Conservation (phyloP, 2,113 vertebrate species). For the Nyctereutes procyonoides region DNA sequence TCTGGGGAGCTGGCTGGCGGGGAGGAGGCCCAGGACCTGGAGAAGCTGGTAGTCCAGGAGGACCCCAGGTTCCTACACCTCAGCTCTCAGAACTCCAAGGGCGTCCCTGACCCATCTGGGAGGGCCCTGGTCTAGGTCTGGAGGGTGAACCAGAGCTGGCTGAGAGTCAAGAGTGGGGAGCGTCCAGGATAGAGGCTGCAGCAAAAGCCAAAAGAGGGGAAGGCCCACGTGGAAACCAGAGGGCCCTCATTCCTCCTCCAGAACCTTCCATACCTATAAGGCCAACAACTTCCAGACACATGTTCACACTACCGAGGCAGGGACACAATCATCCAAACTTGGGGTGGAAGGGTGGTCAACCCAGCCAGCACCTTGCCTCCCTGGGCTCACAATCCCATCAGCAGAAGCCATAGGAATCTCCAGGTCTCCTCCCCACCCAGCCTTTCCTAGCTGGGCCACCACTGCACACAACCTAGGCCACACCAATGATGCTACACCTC, state of each 20-base stretch:
- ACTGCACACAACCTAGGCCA: fast-evolving
- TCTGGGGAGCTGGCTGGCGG: neutral
- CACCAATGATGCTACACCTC: fast-evolving
- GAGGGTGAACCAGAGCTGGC: neutral
- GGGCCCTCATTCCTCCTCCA: neutral
- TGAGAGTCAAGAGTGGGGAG: neutral
- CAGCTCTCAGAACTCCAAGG: fast-evolving
- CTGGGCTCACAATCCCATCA: neutral
- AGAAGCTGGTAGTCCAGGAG: neutral
- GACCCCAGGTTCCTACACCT: neutral
- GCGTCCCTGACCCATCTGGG: fast-evolving
- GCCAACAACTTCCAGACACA: neutral
- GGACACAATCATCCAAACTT: neutral
- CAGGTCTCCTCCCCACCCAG: fast-evolving
- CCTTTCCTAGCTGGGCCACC: neutral
- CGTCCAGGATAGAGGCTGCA: neutral
- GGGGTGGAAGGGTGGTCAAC: neutral
- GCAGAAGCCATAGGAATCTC: fast-evolving
- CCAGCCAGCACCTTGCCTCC: neutral
- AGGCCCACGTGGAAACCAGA: neutral
- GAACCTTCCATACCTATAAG: neutral
- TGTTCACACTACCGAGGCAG: fast-evolving
- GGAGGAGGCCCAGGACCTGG: neutral
- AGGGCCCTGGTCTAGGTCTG: neutral
- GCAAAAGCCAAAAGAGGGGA: neutral